Conservation (phyloP, 2,113 vertebrate species). For the Dromiciops gliroides region DNA sequence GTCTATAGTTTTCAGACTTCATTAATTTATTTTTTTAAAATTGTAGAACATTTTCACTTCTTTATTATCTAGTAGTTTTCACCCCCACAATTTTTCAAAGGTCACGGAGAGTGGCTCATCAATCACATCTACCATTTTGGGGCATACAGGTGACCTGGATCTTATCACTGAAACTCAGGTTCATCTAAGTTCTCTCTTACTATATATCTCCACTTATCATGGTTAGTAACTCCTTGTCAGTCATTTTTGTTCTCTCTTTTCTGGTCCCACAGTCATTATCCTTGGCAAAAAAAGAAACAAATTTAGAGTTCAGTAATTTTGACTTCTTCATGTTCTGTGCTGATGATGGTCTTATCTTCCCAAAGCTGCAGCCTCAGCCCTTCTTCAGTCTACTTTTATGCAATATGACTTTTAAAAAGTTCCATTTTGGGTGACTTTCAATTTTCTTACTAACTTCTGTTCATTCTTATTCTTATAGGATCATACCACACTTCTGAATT, state of each 20-base stretch:
- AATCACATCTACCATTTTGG: not conserved
- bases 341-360: not conserved
- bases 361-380: not conserved
- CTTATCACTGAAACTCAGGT: not conserved
- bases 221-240: not conserved
- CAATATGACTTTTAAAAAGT: not conserved
- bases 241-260: not conserved
- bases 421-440: not conserved
- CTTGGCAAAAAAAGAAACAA: not conserved
- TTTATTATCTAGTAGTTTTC: not conserved
- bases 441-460: not conserved
- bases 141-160: not conserved
- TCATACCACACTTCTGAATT: not conserved
- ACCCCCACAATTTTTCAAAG: not conserved
- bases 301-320: not conserved
- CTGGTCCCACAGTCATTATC: not conserved
- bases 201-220: not conserved
- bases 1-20: not conserved
- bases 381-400: not conserved
- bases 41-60: not conserved
- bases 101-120: not conserved
- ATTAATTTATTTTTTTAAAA: not conserved
- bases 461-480: not conserved
- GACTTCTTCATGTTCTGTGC: not conserved
- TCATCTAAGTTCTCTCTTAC: not conserved